Evolutionary conservation across 2,797 vertebrate genomes (phyloP).

Genomic region (Cottoperca gobio): DNA sequence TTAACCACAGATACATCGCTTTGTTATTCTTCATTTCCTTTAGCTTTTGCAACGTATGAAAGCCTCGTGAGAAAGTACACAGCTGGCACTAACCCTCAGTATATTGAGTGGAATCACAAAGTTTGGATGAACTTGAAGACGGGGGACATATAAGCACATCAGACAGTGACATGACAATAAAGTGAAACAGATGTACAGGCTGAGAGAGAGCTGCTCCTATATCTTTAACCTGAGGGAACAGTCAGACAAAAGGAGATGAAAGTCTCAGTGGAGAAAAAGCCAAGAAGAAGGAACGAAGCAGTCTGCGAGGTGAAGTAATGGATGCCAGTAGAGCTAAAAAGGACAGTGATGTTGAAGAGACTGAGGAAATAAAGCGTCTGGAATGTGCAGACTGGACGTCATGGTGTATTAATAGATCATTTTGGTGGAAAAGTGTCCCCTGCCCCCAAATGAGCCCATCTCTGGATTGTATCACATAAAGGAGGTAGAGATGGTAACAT

Average conservation of each 20-base stretch:
- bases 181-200: constrained; percentile 34
- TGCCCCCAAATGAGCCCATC: too few relatives aligned
- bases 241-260: constrained; percentile 45
- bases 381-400: constrained; percentile 59
- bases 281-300: constrained; percentile 31
- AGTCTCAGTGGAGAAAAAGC: constrained; percentile 40
- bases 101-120: constrained; percentile 47
- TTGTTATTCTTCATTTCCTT: constrained; percentile 22
- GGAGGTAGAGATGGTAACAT: too few relatives aligned
- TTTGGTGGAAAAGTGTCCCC: constrained; percentile 34
- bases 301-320: constrained; percentile 59
- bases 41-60: constrained; percentile 23
- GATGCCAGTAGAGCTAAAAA: constrained; percentile 57
- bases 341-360: constrained; percentile 35
- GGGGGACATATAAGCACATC: constrained; percentile 42
- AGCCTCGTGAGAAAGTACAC: constrained; percentile 18
- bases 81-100: constrained; percentile 23
- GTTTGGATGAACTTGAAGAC: constrained; percentile 45
- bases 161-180: constrained; percentile 52
- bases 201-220: constrained; percentile 26
- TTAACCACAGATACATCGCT: constrained; percentile 9
- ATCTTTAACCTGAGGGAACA: constrained; percentile 59
- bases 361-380: constrained; percentile 53
- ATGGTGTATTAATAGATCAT: constrained; percentile 62
- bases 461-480: too few relatives aligned